phyloP scores from a whole-genome alignment of 2,888 invertebrate species.

The Eurytoma californica region DNA sequence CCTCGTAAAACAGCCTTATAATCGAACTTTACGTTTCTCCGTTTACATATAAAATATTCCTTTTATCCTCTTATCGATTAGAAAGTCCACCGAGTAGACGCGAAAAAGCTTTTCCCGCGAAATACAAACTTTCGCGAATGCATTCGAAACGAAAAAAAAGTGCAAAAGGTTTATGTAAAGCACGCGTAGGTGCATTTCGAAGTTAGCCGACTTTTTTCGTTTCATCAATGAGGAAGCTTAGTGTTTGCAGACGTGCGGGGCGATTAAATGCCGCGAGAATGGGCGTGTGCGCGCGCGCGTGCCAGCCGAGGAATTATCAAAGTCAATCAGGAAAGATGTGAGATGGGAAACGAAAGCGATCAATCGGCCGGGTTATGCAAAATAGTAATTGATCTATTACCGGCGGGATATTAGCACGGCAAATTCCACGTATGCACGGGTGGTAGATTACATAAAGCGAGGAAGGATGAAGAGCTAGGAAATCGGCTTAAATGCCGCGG shows the following conservation, averaged over 20 bases:
- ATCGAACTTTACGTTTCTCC: no score
- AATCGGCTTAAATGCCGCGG: slow-evolving; percentile 27
- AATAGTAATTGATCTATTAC: slow-evolving; percentile 54
- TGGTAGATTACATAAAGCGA: slow-evolving; percentile 46
- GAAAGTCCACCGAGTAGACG: no score
- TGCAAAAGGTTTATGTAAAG: neutral
- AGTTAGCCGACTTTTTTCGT: neutral
- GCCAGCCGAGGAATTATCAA: slow-evolving; percentile 32
- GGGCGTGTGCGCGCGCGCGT: neutral
- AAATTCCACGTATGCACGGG: slow-evolving; percentile 17
- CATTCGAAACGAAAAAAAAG: no score
- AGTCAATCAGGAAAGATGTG: slow-evolving; percentile 51
- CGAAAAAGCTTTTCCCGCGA: no score
- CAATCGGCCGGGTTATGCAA: slow-evolving; percentile 53
- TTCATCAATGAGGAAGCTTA: neutral
- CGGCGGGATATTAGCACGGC: slow-evolving; percentile 35
- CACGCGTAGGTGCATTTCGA: neutral
- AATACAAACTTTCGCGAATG: no score
- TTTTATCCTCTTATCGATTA: no score
- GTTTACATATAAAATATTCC: no score
- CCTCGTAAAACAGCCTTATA: no score
- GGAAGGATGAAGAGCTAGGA: slow-evolving; percentile 49
- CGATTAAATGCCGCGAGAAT: slow-evolving; percentile 6
- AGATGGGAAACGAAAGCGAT: slow-evolving; percentile 51
- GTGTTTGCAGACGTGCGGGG: neutral